A percentile compares a stretch with the other conserved stretches of the same genome.
These are phyloP conservation scores for Apamea crenata DNA, from an alignment of 2,888 invertebrate species.

Conservation along the genomic window DNA sequence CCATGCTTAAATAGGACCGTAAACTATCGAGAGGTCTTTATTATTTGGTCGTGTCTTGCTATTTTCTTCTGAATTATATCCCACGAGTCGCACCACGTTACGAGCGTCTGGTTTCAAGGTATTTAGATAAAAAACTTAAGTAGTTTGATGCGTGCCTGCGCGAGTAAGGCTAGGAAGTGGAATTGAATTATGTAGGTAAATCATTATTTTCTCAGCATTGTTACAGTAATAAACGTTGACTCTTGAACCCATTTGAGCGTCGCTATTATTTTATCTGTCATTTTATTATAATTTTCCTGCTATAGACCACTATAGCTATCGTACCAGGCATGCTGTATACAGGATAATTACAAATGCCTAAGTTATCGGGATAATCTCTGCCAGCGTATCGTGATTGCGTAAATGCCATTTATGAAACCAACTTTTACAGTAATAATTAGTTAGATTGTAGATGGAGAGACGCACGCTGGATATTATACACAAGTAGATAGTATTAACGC, in stretches of 20 bases:
- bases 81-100: slow-evolving; percentile 64
- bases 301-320: background rate
- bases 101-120: slow-evolving; percentile 70
- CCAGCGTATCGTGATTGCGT: slow-evolving; percentile 39
- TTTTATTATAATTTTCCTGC: slow-evolving; percentile 38
- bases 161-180: slow-evolving; percentile 65
- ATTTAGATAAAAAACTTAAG: slow-evolving; percentile 70
- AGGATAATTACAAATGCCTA: slow-evolving; percentile 43
- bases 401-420: slow-evolving; percentile 50
- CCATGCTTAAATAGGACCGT: slow-evolving; percentile 31
- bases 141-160: slow-evolving; percentile 70
- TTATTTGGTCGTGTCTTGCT: slow-evolving; percentile 50
- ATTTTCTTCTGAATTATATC: slow-evolving; percentile 61
- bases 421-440: slow-evolving; percentile 57
- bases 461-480: slow-evolving; percentile 32
- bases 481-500: slow-evolving; percentile 44
- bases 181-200: slow-evolving; percentile 60
- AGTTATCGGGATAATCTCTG: slow-evolving; percentile 53
- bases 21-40: slow-evolving; percentile 44
- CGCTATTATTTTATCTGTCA: slow-evolving; percentile 27
- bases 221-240: slow-evolving; percentile 48
- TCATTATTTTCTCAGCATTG: slow-evolving; percentile 62
- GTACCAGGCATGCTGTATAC: slow-evolving; percentile 5
- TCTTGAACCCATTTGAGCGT: slow-evolving; percentile 49
- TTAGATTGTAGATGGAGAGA: slow-evolving; percentile 31